Base-by-base conservation (phyloP, 2,888 invertebrate genomes). In the Melanostoma scalare region DNA sequence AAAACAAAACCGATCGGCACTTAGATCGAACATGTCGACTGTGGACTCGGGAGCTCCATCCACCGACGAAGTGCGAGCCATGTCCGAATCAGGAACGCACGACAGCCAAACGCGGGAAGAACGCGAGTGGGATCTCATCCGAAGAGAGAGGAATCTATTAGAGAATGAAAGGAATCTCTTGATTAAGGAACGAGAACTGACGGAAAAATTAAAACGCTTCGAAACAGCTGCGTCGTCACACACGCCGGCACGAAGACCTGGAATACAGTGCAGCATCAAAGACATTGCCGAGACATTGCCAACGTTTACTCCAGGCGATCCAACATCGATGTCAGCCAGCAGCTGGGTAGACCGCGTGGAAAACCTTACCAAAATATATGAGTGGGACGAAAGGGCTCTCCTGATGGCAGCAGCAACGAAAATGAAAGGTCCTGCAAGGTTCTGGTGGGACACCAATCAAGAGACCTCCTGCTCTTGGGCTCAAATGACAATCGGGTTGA, bases 371-470 rank as follows among this genome's bases (percentile, higher is more conserved):
- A 55, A 44, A 6, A 68, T 68, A 55, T 68, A 68, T 4, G 55
- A 55, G n/a, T 35, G 33, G 42, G 38, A 67, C 35, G 65, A 67
- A 67, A 38, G 53, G 53, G 52, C 65, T 3, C 46, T 46, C 4
- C 9, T 50, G 48, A 48, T 52, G 31, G 38, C 65, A 40, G 65
- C 52, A 52, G 36, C 65, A 52, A 65, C n/a, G n/a, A n/a, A n/a
- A n/a, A n/a, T n/a, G n/a, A n/a, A n/a, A n/a, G n/a, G n/a, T n/a
- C n/a, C n/a, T n/a, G n/a, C n/a, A n/a, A n/a, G n/a, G n/a, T n/a
- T n/a, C n/a, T 40, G 46, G 58, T 71, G 52, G 71, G 60, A 60
- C 48, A 72, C 71, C 30, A 35, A 50, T 3, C 42, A 60, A 60
- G 60, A 60, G 38, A 8, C 35, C 33, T 33, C 60, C 31, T 40